Evolutionary conservation across 2,888 invertebrate species (phyloP).

Genomic region (Drosophila monieri): DNA sequence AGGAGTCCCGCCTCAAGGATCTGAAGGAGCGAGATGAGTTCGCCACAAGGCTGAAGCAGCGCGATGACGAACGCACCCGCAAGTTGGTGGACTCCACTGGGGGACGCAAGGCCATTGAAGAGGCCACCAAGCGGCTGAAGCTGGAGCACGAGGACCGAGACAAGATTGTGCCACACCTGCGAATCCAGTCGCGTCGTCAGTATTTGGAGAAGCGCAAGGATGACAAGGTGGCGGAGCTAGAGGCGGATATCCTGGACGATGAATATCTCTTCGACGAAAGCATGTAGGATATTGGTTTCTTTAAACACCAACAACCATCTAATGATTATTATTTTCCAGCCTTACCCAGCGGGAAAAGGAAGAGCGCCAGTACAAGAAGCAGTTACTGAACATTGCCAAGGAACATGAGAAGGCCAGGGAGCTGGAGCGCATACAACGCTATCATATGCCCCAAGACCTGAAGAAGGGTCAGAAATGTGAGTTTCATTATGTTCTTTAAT

Average conservation of each 20-base stretch:
- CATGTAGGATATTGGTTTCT: slow-evolving; percentile 86
- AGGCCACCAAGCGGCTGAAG: slow-evolving; percentile 95
- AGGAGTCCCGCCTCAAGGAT: slow-evolving; percentile 92
- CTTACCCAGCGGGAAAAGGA: slow-evolving; percentile 93
- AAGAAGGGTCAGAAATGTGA: slow-evolving; percentile 89
- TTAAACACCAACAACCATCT: background rate
- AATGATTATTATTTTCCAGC: slow-evolving; percentile 84
- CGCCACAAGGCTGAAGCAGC: slow-evolving; percentile 92
- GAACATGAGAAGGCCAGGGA: slow-evolving; percentile 98
- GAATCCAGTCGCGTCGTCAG: slow-evolving; percentile 95
- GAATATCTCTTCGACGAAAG: slow-evolving; percentile 96
- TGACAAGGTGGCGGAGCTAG: slow-evolving; percentile 97
- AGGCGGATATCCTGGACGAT: slow-evolving; percentile 97
- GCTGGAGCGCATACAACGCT: slow-evolving; percentile 95
- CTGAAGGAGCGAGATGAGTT: slow-evolving; percentile 97
- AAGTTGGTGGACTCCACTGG: slow-evolving; percentile 88
- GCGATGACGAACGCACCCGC: slow-evolving; percentile 94
- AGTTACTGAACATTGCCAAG: slow-evolving; percentile 94
- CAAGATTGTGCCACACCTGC: slow-evolving; percentile 93
- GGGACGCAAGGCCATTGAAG: slow-evolving; percentile 90
- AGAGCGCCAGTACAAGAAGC: slow-evolving; percentile 95
- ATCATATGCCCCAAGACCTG: slow-evolving; percentile 96
- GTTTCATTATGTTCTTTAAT: background rate
- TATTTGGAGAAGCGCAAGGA: slow-evolving; percentile 98
- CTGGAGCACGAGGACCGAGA: slow-evolving; percentile 93